Evolutionary conservation across 2,888 invertebrate species (phyloP), one percentile per base, ranked within the genome.

Genomic region (Eupeodes luniger): DNA sequence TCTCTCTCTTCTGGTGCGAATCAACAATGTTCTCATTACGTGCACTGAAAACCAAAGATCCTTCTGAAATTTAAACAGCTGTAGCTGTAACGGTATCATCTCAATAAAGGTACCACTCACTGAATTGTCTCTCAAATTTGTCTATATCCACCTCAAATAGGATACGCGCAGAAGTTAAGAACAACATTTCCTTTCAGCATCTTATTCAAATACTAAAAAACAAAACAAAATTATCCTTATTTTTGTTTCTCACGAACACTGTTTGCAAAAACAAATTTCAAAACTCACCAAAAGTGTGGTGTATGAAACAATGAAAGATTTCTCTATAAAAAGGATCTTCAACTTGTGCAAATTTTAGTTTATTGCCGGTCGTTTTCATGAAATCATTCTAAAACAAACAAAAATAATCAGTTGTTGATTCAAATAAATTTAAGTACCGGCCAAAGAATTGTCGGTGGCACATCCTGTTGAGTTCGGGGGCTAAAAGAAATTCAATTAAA

Each of bases 121-220:
- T 12, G 16, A 51, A 36, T 12, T 53, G 12, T 44, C 12, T 5
- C 44, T 4, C 4, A 44, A 10, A 62, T 40, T 5, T 16, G 0
- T 11, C 27, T 14, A 14, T 55, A 72, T 76, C 51, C 55, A 87
- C 87, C 84, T 76, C 70, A 77, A 40, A 62, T 10, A 61, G 27
- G 75, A 80, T 80, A 80, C 86, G 87, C 87, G 87, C 84, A 87
- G 87, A 83, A 81, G 79, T 84, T 76, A 72, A 66, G 66, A 61
- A 70, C 16, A 70, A 44, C n/a, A 27, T 77, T 57, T 77, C 66
- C 77, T 72, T 59, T 66, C 66, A 27, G 12, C 76, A 70, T 51
- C 66, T 66, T 61, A 70, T 59, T 27, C 62, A 57, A 5, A 61
- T 27, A 27, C 27, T 27, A 2, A 34, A 59, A n/a, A 0, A 19